Evolutionary conservation across 1,140 invertebrate genomes (phyloP), one percentile per base, ranked within the genome.

Genomic region (Chionoecetes opilio): DNA sequence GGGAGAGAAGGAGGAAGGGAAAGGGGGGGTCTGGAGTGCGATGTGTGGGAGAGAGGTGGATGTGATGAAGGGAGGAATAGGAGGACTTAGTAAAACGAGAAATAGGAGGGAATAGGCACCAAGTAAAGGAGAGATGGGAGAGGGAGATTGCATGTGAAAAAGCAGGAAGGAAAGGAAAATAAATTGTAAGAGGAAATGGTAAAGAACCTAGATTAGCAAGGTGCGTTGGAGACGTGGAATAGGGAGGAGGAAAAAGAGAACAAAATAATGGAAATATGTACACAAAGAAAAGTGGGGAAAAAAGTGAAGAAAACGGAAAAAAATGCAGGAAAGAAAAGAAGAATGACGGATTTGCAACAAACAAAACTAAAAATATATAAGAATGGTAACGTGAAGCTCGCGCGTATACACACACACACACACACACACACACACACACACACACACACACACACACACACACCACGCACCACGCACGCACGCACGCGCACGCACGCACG

Each of bases 311-410:
- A 21, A 75, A n/a, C 26, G 21, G 3, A 21, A 75, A 75, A 75
- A 75, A 75, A n/a, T 75, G 11, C 21, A 75, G 63, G n/a, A n/a
- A 75, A 26, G n/a, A 75, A 75, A 75, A 75, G 63, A 75, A 75
- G 63, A 75, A 75, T n/a, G 21, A 26, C 63, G 63, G 63, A 75
- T 75, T 75, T 17, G n/a, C 63, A n/a, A n/a, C 21, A n/a, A n/a
- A 75, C 63, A 75, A 75, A 75, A 75, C 63, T 75, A 75, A 75
- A 75, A 75, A 75, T 75, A 75, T 75, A 75, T 75, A 75, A 75
- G 63, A 75, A 75, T 75, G 21, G 63, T n/a, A 21, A n/a, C 63
- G n/a, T n/a, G 63, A 75, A 75, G n/a, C 63, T 5, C 63, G n/a
- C 63, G n/a, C 63, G 1, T 26, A n/a, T n/a, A 21, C 63, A 75